Conservation (phyloP, 2,113 vertebrate species). For the Siniperca knerii region DNA sequence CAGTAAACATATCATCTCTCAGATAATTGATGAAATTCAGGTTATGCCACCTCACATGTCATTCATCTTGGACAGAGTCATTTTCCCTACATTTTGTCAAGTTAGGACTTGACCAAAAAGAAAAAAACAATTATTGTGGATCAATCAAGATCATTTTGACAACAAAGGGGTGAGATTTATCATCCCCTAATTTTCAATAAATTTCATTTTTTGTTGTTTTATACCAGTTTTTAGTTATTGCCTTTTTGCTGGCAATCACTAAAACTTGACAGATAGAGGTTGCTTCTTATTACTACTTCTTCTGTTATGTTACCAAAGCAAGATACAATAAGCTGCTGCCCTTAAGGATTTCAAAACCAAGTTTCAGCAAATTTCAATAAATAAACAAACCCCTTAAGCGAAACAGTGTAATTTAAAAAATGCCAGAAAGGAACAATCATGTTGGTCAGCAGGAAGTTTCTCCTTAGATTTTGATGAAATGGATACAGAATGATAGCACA, state of each 20-base stretch:
- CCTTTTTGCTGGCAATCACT: not conserved
- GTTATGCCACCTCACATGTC: too few species aligned
- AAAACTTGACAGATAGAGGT: not conserved
- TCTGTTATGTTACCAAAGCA: not conserved
- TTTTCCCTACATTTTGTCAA: too few species aligned
- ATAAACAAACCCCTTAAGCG: not conserved
- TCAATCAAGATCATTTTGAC: too few species aligned
- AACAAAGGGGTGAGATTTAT: too few species aligned
- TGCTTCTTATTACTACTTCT: not conserved
- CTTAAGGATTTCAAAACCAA: not conserved
- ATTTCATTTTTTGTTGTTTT: not conserved
- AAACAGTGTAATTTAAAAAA: not conserved
- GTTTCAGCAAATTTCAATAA: not conserved
- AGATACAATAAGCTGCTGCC: not conserved
- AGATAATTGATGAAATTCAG: too few species aligned
- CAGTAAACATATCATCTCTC: not conserved
- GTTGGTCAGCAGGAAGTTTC: not conserved
- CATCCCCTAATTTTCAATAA: too few species aligned
- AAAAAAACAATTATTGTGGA: too few species aligned
- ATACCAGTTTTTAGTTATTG: not conserved
- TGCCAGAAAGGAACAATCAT: not conserved
- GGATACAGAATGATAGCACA: not conserved
- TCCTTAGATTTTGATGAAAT: too few species aligned
- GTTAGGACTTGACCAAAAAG: too few species aligned
- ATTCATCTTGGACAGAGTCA: too few species aligned